A percentile compares a stretch with the other conserved stretches of the same genome.
Evolutionary conservation across 2,113 vertebrate genomes (phyloP).

Genomic region (Stercorarius parasiticus): DNA sequence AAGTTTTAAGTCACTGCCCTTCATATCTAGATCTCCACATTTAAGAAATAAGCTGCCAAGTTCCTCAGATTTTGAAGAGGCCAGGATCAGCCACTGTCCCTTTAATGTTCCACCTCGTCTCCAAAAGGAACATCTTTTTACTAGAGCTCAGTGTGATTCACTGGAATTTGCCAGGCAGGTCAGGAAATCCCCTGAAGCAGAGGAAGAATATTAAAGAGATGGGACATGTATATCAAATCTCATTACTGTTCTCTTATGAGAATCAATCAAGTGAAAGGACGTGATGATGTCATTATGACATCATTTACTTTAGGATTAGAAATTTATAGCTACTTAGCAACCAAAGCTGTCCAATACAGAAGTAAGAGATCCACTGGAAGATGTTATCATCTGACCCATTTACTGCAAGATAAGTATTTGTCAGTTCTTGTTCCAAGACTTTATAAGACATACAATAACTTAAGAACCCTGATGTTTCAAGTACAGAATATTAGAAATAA

Average conservation of each 20-base stretch:
- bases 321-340: constrained; percentile 67
- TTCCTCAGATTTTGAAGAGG: not conserved
- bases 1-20: not conserved
- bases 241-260: constrained; percentile 64
- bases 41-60: not conserved
- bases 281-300: constrained; percentile 64
- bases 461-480: not conserved
- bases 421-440: not conserved
- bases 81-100: constrained; percentile 19
- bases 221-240: constrained; percentile 71
- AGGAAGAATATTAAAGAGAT: constrained; percentile 67
- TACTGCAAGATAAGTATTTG: not conserved
- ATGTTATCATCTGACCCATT: constrained; percentile 49
- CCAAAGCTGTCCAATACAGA: constrained; percentile 18
- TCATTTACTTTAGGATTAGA: constrained; percentile 66
- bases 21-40: not conserved
- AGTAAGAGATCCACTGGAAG: constrained; percentile 16
- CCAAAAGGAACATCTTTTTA: constrained; percentile 50
- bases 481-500: not conserved
- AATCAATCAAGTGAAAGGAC: constrained; percentile 68
- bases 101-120: constrained; percentile 49
- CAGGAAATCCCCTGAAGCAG: constrained; percentile 68
- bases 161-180: constrained; percentile 64
- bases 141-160: constrained; percentile 46
- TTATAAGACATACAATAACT: not conserved